Percentiles rank a stretch among this genome's conserved stretches.
Conservation (phyloP, 2,888 invertebrate genomes). For the Sialis fuliginosa region DNA sequence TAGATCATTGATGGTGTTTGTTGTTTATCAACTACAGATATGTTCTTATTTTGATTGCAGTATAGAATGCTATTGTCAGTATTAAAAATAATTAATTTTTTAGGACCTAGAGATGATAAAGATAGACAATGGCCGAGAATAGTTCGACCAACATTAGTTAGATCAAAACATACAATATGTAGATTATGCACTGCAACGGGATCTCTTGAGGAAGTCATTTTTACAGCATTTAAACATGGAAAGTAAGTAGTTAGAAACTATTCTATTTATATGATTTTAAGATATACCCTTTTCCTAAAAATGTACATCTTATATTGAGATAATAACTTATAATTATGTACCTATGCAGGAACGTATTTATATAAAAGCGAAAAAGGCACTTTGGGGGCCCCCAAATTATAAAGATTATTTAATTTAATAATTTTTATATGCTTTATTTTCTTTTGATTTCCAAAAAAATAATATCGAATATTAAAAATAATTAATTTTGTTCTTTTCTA, state of each 20-base stretch:
- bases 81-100: slow-evolving; percentile 6
- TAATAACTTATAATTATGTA: not conserved
- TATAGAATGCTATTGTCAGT: too few species aligned
- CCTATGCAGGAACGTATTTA: too few species aligned
- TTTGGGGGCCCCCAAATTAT: too few species aligned
- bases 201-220: slow-evolving; percentile 53
- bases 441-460: too few species aligned
- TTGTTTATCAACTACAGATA: too few species aligned
- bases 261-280: slow-evolving; percentile 1
- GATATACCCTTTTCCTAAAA: not conserved
- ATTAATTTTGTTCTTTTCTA: too few species aligned
- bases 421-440: too few species aligned
- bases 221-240: slow-evolving; percentile 58
- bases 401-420: too few species aligned
- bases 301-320: not conserved
- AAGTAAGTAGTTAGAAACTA: slow-evolving; percentile 31
- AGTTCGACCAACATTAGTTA: slow-evolving; percentile 48
- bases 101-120: slow-evolving; percentile 26
- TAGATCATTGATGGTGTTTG: too few species aligned
- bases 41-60: too few species aligned
- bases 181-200: slow-evolving; percentile 60
- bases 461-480: too few species aligned
- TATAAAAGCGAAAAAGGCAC: too few species aligned
- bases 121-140: slow-evolving; percentile 62
- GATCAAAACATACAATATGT: slow-evolving; percentile 59